Evolutionary conservation across 2,888 invertebrate genomes (phyloP).

Genomic region (Idaea biselata): DNA sequence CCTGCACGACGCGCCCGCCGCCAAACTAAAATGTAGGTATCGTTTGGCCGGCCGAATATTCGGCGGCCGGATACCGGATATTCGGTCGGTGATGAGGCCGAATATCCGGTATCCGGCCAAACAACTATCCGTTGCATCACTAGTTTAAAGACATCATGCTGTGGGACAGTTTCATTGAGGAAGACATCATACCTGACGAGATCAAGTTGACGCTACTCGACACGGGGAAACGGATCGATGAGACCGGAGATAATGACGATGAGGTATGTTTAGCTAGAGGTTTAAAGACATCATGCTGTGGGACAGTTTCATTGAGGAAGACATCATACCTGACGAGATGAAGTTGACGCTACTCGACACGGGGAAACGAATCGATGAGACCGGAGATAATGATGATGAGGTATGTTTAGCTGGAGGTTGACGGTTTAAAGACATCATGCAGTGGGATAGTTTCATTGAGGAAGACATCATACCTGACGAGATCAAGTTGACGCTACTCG

Average conservation of each 20-base stretch:
- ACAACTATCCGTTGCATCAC: too few species aligned
- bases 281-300: conserved; percentile 78
- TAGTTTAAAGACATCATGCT: conserved; percentile 74
- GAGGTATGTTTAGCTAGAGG: conserved; percentile 18
- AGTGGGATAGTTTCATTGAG: conserved; percentile 74
- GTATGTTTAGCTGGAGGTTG: conserved; percentile 37
- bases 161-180: conserved; percentile 73
- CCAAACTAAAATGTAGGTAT: too few species aligned
- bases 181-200: conserved; percentile 61
- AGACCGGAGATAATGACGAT: conserved; percentile 41
- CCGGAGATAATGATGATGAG: conserved; percentile 36
- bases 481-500: conserved; percentile 60
- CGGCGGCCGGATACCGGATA: too few species aligned
- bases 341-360: conserved; percentile 57
- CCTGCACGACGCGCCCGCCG: too few species aligned
- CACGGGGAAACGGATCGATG: conserved; percentile 26
- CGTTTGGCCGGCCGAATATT: too few species aligned
- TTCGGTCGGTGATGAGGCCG: too few species aligned
- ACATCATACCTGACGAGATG: conserved; percentile 64
- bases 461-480: conserved; percentile 63
- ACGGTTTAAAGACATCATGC: conserved; percentile 71
- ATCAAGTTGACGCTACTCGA: conserved; percentile 62
- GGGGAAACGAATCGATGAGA: conserved; percentile 27
- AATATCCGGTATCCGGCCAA: too few species aligned
- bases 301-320: conserved; percentile 66